Conservation (phyloP, 2,113 vertebrate genomes). For the Microtus richardsoni region DNA sequence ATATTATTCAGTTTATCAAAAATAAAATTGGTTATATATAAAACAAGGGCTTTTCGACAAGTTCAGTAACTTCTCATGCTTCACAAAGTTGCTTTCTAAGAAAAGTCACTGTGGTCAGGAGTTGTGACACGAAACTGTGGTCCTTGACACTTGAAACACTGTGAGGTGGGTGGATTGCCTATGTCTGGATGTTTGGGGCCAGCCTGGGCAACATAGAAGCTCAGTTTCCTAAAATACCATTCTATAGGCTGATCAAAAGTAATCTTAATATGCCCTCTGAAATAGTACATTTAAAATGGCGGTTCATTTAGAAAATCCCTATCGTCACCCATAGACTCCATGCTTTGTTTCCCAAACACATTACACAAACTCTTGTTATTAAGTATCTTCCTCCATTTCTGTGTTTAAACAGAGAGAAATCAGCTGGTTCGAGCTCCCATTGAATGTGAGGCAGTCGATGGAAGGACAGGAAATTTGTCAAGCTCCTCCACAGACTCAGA, state of each 20-base stretch:
- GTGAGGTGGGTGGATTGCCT: not conserved
- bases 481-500: not conserved
- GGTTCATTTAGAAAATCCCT: not conserved
- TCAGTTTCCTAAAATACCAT: not conserved
- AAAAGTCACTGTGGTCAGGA: not conserved
- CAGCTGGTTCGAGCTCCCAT: not conserved
- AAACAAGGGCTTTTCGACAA: not conserved
- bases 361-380: not conserved
- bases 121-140: not conserved
- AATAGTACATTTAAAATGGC: not conserved
- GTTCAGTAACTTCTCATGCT: not conserved
- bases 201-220: not conserved
- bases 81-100: not conserved
- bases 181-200: not conserved
- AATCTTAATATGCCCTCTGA: not conserved
- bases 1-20: not conserved
- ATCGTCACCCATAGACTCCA: not conserved
- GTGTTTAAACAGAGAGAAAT: not conserved
- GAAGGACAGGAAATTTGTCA: not conserved
- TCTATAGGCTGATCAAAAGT: not conserved
- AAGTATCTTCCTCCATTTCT: conserved; percentile 9
- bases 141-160: not conserved
- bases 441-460: not conserved
- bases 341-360: not conserved
- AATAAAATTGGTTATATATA: not conserved